Evolutionary conservation across 1,140 invertebrate species (phyloP).

Genomic region (Microplitis mediator): DNA sequence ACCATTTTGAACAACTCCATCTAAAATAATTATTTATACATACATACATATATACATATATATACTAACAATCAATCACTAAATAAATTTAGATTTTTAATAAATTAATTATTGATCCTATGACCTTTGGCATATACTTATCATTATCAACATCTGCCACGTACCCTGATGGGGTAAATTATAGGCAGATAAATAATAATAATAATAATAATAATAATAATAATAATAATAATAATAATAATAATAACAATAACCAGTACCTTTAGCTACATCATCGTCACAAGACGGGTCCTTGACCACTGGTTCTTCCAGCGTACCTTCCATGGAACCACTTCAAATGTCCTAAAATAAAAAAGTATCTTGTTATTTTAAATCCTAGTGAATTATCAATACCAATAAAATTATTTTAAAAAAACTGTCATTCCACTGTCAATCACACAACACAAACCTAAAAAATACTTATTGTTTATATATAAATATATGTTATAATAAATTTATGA

Average conservation of each 20-base stretch:
- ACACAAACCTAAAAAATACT: too few relatives aligned
- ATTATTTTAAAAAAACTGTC: neutral
- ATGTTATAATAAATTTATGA: neutral
- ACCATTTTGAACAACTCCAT: conserved; percentile 54
- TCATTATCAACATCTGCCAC: too few relatives aligned
- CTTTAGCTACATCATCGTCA: conserved; percentile 48
- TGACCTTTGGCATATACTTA: too few relatives aligned
- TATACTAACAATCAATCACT: neutral
- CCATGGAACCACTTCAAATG: conserved; percentile 54
- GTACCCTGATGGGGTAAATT: neutral
- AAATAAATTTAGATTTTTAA: conserved; percentile 2
- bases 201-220: neutral
- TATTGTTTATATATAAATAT: too few relatives aligned
- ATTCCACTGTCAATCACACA: neutral
- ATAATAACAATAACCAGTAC: conserved; percentile 33
- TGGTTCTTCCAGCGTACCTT: conserved; percentile 56
- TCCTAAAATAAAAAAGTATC: conserved; percentile 36
- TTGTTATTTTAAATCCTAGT: conserved; percentile 1
- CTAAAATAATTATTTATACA: conserved; percentile 32
- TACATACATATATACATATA: conserved; percentile 46
- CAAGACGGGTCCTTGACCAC: conserved; percentile 55
- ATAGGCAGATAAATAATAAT: conserved; percentile 14
- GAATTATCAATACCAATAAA: neutral
- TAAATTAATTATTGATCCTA: neutral
- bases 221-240: conserved; percentile 3